Conservation (phyloP, 2,797 vertebrate species). For the Thaleichthys pacificus region DNA sequence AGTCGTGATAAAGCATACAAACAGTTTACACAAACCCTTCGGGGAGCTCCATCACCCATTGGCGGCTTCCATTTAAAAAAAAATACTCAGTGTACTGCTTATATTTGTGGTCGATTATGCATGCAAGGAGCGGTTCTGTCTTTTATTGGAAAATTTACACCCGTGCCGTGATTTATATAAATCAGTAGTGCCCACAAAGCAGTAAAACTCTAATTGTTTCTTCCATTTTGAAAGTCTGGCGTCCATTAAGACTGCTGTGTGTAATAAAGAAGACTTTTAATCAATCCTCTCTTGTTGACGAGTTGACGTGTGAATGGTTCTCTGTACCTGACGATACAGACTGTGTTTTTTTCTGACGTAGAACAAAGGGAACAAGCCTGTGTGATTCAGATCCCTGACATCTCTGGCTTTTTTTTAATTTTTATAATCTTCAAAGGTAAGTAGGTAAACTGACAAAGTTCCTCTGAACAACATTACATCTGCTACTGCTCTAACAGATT, state of each 20-base stretch:
- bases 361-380: slow-evolving; percentile 50
- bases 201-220: slow-evolving; percentile 85
- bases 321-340: slow-evolving; percentile 66
- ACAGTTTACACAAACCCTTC: slow-evolving; percentile 52
- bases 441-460: slow-evolving; percentile 1
- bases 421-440: slow-evolving; percentile 6
- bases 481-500: too few species aligned
- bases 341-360: slow-evolving; percentile 62
- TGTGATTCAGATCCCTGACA: slow-evolving; percentile 45
- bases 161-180: slow-evolving; percentile 82
- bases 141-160: slow-evolving; percentile 83
- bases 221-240: slow-evolving; percentile 82
- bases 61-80: slow-evolving; percentile 62
- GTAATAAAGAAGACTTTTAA: slow-evolving; percentile 84
- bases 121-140: slow-evolving; percentile 72
- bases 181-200: slow-evolving; percentile 80
- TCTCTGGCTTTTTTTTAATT: slow-evolving; percentile 14
- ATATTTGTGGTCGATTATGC: slow-evolving; percentile 71
- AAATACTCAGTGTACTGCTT: slow-evolving; percentile 30
- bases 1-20: slow-evolving; percentile 41
- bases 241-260: slow-evolving; percentile 80
- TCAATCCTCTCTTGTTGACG: slow-evolving; percentile 82
- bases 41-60: slow-evolving; percentile 52
- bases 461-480: background rate
- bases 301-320: slow-evolving; percentile 75